These are phyloP conservation scores for Xiphorhynchus elegans DNA, from an alignment of 2,113 vertebrate genomes.

Conservation along the genomic window DNA sequence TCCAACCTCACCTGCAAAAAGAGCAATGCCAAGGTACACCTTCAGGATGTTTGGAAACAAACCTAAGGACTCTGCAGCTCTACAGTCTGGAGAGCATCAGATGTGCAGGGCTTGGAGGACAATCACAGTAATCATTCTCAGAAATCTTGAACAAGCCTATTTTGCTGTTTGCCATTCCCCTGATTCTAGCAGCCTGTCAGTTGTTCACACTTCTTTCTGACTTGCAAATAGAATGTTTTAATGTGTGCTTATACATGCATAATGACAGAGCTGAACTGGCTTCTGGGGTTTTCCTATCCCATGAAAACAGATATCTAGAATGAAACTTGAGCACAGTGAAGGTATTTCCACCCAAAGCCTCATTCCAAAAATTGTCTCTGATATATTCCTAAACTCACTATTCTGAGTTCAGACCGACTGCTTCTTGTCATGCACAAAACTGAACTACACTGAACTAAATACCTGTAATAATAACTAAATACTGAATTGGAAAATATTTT, in stretches of 20 bases:
- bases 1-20: neutral
- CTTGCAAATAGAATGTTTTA: neutral
- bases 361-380: neutral
- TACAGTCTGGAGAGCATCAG: neutral
- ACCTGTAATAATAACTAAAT: neutral
- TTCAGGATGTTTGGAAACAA: neutral
- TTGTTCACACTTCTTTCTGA: neutral
- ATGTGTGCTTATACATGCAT: neutral
- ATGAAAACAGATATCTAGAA: neutral
- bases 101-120: neutral
- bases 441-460: neutral
- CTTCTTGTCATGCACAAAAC: neutral
- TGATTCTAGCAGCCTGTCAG: neutral
- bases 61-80: neutral
- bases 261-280: neutral
- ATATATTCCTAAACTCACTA: neutral
- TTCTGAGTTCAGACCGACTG: neutral
- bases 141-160: neutral
- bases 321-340: neutral
- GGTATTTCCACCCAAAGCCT: neutral
- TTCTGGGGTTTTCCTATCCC: neutral
- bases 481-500: neutral
- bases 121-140: neutral
- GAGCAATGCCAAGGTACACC: neutral
- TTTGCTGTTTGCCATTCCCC: neutral